Percentiles rank a stretch among this genome's conserved stretches.
phyloP scores from a whole-genome alignment of 2,888 invertebrate species.

The Euclidia mi region DNA sequence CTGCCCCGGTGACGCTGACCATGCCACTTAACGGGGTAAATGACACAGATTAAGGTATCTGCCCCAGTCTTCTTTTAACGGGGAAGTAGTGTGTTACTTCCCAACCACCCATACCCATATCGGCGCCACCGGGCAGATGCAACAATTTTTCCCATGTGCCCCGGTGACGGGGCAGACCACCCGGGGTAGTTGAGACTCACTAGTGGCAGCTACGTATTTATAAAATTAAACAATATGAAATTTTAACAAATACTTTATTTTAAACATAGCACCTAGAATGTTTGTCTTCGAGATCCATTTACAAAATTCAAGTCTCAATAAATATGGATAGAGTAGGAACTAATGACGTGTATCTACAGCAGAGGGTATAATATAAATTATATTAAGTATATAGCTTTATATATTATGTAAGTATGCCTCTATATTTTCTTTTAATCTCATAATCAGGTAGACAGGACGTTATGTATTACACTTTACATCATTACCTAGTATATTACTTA shows the following conservation, averaged over 20 bases:
- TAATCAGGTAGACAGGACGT: constrained; percentile 7
- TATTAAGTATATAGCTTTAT: not conserved
- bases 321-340: constrained; percentile 62
- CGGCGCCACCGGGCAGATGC: too few species aligned
- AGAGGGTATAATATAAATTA: constrained; percentile 16
- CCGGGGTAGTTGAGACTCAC: too few species aligned
- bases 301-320: constrained; percentile 68
- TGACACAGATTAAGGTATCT: too few species aligned
- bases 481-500: constrained; percentile 4
- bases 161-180: too few species aligned
- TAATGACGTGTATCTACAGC: constrained; percentile 53
- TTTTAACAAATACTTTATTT: constrained; percentile 79
- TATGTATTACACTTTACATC: constrained; percentile 2
- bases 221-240: constrained; percentile 42
- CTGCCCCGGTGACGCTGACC: too few species aligned
- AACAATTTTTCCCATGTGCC: too few species aligned
- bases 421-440: not conserved
- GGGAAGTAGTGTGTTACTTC: too few species aligned
- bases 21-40: too few species aligned
- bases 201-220: too few species aligned
- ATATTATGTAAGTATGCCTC: constrained; percentile 3
- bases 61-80: too few species aligned
- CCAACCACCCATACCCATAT: too few species aligned
- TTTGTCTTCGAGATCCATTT: constrained; percentile 80
- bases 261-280: constrained; percentile 85